Evolutionary conservation across 2,797 vertebrate species (phyloP), one percentile per base, ranked within the genome.

Genomic region (Phoxinus dragarum): DNA sequence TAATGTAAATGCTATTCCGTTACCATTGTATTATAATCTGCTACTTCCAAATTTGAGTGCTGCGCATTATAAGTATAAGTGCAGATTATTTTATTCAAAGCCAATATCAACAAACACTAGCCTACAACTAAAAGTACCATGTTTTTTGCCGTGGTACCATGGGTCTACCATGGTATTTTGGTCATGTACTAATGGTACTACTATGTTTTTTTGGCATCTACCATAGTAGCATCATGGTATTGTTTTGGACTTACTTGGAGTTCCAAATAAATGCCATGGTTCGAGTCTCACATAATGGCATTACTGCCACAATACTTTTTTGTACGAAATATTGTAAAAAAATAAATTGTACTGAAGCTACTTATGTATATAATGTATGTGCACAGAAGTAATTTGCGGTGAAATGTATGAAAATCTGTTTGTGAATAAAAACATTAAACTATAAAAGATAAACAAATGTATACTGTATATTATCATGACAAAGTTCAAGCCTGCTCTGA

Each of bases 391-490:
- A 0, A 76, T 14, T 3, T 75, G 31, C 19, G 23, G 31, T 36
- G 27, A 17, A 76, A 56, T 56, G 17, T 75, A 23, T 21, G 12
- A 56, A 21, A 17, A 66, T 6, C 12, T 66, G 61, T 0, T 14
- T 76, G 52, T 76, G 36, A 77, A 59, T n/a, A 59, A 27, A 77
- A 52, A 19, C 47, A 49, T 49, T 49, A 16, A 77, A 40, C 52
- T 59, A 77, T 31, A 31, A 49, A 17, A 59, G 10, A 17, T 34
- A 1, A 66, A 16, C n/a, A 44, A 16, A 40, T 23, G 16, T 2
- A 68, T 36, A 34, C 31, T 36, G 2, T 27, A 27, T 27, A 27
- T 27, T 52, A 9, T n/a, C n/a, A 49, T 27, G 42, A n/a, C 42
- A 74, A 47, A 23, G 72, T 27, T 74, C 16, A 23, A 47, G 31